A percentile compares a stretch with the other conserved stretches of the same genome.
These are phyloP conservation scores for Lontra canadensis DNA, from an alignment of 2,113 vertebrate species.

Conservation along the genomic window DNA sequence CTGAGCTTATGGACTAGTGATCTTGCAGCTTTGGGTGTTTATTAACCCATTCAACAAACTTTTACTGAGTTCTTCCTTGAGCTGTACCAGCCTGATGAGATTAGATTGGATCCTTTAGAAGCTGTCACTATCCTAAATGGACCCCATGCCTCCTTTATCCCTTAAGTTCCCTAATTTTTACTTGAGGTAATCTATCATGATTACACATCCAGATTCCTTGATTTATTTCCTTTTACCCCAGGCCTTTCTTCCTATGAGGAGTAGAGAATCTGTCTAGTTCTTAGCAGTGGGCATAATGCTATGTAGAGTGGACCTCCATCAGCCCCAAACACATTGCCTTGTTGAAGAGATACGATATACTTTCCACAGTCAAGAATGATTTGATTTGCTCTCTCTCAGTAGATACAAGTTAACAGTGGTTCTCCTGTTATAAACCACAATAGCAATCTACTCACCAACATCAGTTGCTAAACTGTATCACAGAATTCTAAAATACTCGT, in stretches of 20 bases:
- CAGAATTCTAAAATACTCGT: background rate
- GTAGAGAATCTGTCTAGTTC: background rate
- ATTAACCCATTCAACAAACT: background rate
- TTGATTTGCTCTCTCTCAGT: background rate
- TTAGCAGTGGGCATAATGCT: background rate
- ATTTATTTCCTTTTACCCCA: background rate
- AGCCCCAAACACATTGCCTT: background rate
- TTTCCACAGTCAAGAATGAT: constrained; percentile 7
- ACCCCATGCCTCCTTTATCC: background rate
- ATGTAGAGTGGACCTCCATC: background rate
- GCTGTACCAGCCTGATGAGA: background rate
- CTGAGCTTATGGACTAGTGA: background rate
- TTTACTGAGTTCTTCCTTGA: background rate
- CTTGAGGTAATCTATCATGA: background rate
- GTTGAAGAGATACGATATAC: background rate
- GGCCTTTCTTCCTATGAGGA: background rate
- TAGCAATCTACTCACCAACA: background rate
- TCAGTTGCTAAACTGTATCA: background rate
- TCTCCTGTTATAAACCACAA: background rate
- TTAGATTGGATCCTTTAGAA: background rate
- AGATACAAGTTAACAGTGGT: background rate
- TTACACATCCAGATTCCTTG: background rate
- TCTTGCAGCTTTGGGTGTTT: background rate
- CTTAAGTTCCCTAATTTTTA: constrained; percentile 13
- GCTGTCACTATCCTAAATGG: background rate